Percentiles rank a stretch among this genome's conserved stretches.
Evolutionary conservation across 2,113 vertebrate genomes (phyloP).

Genomic region (Neogobius melanostomus): DNA sequence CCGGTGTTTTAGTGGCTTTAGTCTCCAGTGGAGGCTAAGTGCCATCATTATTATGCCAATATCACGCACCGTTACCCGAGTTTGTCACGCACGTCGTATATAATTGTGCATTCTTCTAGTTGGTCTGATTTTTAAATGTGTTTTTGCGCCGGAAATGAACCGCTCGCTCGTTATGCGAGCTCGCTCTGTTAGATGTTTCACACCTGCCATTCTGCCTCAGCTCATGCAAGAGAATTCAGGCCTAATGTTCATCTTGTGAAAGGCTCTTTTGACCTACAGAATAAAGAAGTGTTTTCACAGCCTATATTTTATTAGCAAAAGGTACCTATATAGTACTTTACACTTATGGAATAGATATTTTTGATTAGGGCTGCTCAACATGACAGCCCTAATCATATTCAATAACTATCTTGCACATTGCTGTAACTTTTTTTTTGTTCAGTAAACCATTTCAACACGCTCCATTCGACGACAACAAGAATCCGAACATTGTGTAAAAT

Average conservation of each 20-base stretch:
- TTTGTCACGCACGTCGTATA: not conserved
- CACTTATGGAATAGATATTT: too few species aligned
- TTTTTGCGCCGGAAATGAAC: constrained; percentile 6
- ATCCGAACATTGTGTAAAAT: too few species aligned
- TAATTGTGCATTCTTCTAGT: constrained; percentile 10
- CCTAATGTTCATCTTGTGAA: not conserved
- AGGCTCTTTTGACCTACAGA: not conserved
- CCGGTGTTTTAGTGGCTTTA: not conserved
- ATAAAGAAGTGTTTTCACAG: not conserved
- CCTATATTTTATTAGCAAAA: not conserved
- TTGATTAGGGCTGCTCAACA: too few species aligned
- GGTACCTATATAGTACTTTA: not conserved
- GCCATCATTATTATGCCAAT: constrained; percentile 9
- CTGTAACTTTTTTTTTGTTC: too few species aligned
- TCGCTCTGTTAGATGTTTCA: not conserved
- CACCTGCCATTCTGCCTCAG: constrained; percentile 4
- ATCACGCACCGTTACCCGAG: not conserved
- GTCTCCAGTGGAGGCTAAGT: not conserved
- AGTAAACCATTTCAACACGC: too few species aligned
- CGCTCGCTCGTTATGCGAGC: not conserved
- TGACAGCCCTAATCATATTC: too few species aligned
- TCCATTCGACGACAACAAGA: too few species aligned
- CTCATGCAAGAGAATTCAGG: not conserved
- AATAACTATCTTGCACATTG: too few species aligned
- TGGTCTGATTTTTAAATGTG: not conserved